phyloP scores from a whole-genome alignment of 2,888 invertebrate species.

The Adineta ricciae region DNA sequence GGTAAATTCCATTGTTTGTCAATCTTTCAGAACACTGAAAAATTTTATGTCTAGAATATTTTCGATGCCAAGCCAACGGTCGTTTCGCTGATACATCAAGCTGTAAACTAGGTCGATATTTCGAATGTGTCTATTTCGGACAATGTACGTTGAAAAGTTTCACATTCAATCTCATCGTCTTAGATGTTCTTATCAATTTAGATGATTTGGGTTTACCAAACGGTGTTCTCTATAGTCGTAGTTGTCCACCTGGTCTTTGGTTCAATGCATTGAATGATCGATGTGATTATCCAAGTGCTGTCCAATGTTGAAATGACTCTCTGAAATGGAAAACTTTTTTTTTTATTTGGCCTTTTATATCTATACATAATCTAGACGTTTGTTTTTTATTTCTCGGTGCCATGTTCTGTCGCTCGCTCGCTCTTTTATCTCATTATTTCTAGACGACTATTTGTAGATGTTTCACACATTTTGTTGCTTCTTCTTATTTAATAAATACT shows the following conservation, averaged over 20 bases:
- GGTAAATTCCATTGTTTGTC: background rate
- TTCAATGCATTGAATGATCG: constrained; percentile 28
- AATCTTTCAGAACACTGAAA: too few relatives aligned
- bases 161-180: background rate
- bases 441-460: constrained; percentile 5
- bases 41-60: constrained; percentile 19
- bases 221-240: constrained; percentile 32
- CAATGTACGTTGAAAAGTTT: constrained; percentile 4
- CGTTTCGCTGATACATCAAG: constrained; percentile 28
- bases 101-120: constrained; percentile 30
- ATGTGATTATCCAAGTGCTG: constrained; percentile 32
- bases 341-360: background rate
- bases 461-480: background rate
- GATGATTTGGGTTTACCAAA: constrained; percentile 29
- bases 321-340: background rate
- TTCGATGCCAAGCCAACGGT: constrained; percentile 29
- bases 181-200: background rate
- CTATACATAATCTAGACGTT: background rate
- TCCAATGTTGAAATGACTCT: constrained; percentile 22
- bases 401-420: background rate
- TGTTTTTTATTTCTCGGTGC: background rate
- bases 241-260: constrained; percentile 32
- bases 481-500: background rate
- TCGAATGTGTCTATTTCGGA: constrained; percentile 34
- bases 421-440: background rate